Evolutionary conservation across 2,888 invertebrate genomes (phyloP), one percentile per base, ranked within the genome.

Genomic region (Carterocephalus palaemon): DNA sequence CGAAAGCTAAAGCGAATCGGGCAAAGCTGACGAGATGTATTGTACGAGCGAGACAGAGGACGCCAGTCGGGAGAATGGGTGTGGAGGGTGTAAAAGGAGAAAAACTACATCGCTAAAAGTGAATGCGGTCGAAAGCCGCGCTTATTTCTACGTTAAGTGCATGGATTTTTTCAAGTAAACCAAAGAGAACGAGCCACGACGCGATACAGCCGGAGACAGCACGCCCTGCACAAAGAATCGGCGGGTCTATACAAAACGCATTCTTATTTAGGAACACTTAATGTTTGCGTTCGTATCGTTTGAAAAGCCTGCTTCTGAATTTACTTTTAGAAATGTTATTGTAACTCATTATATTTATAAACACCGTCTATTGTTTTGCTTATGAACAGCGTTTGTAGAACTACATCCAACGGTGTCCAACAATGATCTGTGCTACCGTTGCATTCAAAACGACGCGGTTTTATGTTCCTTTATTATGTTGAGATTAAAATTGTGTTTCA

Each of bases 91-190:
- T 79, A 84, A 85, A 83, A 83, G 73, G 85, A 84, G 83, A 84
- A 84, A 85, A 86, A 85, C 86, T 85, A 83, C 83, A 82, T 73
- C 80, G 84, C 84, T 85, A 84, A 85, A 85, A 85, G 85, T 85
- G 84, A 86, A 86, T 83, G 86, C 86, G 84, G 86, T 85, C 83
- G 84, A 85, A 84, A 84, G 84, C 79, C 79, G 67, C 78, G 82
- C 83, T 85, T 85, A 84, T 84, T 85, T 82, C 80, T 69, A 65
- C 75, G 75, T 75, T 85, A 86, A 86, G 85, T 84, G 85, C 86
- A 84, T 84, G 83, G 84, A 83, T 84, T 85, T 84, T 83, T 85
- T 81, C 77, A 80, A 82, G 83, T 79, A 78, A 78, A 71, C 73
- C 72, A 66, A 75, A 71, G 70, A 84, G 75, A 66, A 72, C 62